Conservation (phyloP, 2,888 invertebrate genomes). For the Phymatocera aterrima region DNA sequence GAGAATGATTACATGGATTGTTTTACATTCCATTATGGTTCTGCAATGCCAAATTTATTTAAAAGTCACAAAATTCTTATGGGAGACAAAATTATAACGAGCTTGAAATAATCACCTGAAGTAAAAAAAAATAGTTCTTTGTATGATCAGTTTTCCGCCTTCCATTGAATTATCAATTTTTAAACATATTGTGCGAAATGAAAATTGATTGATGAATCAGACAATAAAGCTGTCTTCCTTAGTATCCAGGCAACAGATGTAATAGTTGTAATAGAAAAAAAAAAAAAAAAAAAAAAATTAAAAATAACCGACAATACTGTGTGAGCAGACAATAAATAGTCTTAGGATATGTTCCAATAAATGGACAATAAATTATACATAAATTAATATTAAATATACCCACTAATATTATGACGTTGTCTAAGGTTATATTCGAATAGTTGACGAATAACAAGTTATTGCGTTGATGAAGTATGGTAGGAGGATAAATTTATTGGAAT, state of each 20-base stretch:
- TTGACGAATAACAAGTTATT: background rate
- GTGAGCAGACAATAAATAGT: conserved; percentile 73
- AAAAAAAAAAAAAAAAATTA: conserved; percentile 54
- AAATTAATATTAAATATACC: background rate
- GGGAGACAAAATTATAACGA: no score
- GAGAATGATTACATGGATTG: conserved; percentile 45
- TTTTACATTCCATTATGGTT: background rate
- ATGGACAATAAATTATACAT: conserved; percentile 67
- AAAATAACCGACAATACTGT: conserved; percentile 73
- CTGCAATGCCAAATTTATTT: background rate
- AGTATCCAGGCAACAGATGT: conserved; percentile 71
- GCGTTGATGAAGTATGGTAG: background rate
- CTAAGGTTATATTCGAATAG: background rate
- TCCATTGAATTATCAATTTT: no score
- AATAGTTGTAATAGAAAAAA: background rate
- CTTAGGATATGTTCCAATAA: conserved; percentile 68
- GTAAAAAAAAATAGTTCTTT: no score
- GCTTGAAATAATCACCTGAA: no score
- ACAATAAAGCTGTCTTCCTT: conserved; percentile 67
- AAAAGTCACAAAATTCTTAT: no score
- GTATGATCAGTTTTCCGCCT: no score
- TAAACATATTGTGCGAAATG: no score
- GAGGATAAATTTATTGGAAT: no score
- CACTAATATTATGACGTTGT: background rate
- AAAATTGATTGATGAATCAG: conserved; percentile 40